Conservation (phyloP, 2,888 invertebrate species). For the Calameuta filiformis region DNA sequence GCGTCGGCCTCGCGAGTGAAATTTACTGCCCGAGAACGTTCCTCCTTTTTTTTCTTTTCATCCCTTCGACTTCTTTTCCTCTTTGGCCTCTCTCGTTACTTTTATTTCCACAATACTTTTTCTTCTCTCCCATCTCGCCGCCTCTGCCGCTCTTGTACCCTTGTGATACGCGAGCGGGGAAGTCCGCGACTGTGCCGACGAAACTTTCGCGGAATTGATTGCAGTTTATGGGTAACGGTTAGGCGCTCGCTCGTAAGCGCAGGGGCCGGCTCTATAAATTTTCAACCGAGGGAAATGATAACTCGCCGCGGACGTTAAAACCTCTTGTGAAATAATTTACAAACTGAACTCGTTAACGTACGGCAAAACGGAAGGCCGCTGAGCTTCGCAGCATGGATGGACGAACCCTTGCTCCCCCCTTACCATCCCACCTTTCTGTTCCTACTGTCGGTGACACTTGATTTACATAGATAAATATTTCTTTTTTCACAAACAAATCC, state of each 20-base stretch:
- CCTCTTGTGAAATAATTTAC: constrained; percentile 50
- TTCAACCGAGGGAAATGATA: constrained; percentile 51
- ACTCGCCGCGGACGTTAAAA: constrained; percentile 29
- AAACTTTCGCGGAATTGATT: constrained; percentile 39
- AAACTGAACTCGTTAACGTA: constrained; percentile 44
- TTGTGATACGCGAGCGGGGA: not conserved
- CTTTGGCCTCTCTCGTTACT: constrained; percentile 21
- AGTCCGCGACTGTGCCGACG: constrained; percentile 1
- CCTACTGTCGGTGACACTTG: not conserved
- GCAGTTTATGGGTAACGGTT: constrained; percentile 37
- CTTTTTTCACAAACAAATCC: no score
- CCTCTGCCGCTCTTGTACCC: not conserved
- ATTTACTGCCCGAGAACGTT: constrained; percentile 35
- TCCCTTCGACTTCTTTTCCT: constrained; percentile 17
- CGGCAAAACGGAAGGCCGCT: not conserved
- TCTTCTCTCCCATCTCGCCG: constrained; percentile 16
- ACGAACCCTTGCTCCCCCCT: not conserved
- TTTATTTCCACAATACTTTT: constrained; percentile 11
- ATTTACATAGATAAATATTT: no score
- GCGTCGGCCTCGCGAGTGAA: not conserved
- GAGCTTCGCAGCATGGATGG: not conserved
- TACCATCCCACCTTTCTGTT: not conserved
- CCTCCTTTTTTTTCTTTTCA: constrained; percentile 29
- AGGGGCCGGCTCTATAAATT: constrained; percentile 44
- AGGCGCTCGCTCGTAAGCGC: constrained; percentile 22